Percentiles rank a stretch among this genome's conserved stretches.
phyloP scores from a whole-genome alignment of 64 coral and sea anemone genomes.

The Exaiptasia diaphana region DNA sequence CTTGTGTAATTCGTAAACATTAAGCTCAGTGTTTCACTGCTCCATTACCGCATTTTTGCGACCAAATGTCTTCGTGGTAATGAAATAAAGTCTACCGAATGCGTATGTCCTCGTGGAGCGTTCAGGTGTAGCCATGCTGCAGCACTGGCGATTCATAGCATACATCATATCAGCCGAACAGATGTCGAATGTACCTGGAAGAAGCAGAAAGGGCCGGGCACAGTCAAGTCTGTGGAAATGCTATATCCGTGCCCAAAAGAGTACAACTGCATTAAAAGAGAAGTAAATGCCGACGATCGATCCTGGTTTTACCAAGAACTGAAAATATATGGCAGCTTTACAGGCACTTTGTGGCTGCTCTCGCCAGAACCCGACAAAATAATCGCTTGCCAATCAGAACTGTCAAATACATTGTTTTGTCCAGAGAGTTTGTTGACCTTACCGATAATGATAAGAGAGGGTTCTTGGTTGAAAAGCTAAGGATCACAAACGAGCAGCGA shows the following conservation, averaged over 20 bases:
- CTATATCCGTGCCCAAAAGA: conserved; percentile 45
- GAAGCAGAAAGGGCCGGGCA: not conserved
- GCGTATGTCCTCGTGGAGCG: not conserved
- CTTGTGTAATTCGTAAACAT: not conserved
- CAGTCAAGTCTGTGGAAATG: conserved; percentile 26
- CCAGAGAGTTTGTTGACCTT: conserved; percentile 31
- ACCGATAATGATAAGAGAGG: conserved; percentile 23
- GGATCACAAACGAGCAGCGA: conserved; percentile 30
- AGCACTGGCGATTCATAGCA: not conserved
- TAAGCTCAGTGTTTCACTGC: not conserved
- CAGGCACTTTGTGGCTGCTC: conserved; percentile 53
- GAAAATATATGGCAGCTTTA: conserved; percentile 49
- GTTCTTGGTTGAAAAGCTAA: conserved; percentile 30
- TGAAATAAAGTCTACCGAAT: conserved; percentile 25
- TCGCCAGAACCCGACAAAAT: conserved; percentile 20
- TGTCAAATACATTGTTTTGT: conserved; percentile 39
- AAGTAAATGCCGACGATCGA: conserved; percentile 30
- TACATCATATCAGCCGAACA: not conserved
- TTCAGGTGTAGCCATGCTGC: conserved; percentile 19
- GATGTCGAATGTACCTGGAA: conserved; percentile 24
- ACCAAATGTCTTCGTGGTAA: not conserved
- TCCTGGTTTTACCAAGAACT: conserved; percentile 47
- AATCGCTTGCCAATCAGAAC: conserved; percentile 25
- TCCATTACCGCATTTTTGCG: not conserved
- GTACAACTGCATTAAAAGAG: conserved; percentile 32